These are phyloP conservation scores for Thereuonema tuberculata DNA, from an alignment of 1,140 invertebrate species.

Conservation along the genomic window DNA sequence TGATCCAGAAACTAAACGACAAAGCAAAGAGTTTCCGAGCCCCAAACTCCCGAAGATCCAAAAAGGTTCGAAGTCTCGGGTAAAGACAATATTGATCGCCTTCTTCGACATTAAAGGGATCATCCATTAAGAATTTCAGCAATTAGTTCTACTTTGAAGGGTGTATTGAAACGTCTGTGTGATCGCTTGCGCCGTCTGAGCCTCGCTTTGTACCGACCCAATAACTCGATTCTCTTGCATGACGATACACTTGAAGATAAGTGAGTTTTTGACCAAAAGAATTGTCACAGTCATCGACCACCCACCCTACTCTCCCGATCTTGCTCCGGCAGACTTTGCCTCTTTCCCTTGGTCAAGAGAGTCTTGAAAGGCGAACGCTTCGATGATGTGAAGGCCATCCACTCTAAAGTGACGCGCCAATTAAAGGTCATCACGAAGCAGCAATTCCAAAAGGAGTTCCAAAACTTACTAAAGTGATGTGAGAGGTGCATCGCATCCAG, in stretches of 20 bases:
- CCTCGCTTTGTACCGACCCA: background rate
- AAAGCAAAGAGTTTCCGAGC: too few relatives aligned
- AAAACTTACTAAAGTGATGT: background rate
- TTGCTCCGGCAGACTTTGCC: too few relatives aligned
- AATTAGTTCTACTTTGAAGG: too few relatives aligned
- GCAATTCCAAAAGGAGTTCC: background rate
- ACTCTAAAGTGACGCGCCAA: background rate
- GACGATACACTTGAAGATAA: background rate
- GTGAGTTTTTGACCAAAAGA: background rate
- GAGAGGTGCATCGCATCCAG: background rate
- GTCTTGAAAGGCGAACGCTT: background rate
- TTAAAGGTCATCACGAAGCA: background rate
- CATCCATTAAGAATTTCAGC: background rate
- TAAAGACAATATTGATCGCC: background rate
- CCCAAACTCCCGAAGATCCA: too few relatives aligned
- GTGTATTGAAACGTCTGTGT: too few relatives aligned
- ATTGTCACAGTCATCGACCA: background rate
- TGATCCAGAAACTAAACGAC: too few relatives aligned
- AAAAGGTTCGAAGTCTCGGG: too few relatives aligned
- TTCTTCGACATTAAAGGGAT: background rate
- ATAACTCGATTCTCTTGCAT: background rate
- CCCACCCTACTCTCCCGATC: too few relatives aligned
- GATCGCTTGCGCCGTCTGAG: background rate
- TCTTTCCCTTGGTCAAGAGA: background rate
- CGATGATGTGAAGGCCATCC: background rate